These are phyloP conservation scores for Mamestra brassicae DNA, from an alignment of 2,888 invertebrate species.

Conservation along the genomic window DNA sequence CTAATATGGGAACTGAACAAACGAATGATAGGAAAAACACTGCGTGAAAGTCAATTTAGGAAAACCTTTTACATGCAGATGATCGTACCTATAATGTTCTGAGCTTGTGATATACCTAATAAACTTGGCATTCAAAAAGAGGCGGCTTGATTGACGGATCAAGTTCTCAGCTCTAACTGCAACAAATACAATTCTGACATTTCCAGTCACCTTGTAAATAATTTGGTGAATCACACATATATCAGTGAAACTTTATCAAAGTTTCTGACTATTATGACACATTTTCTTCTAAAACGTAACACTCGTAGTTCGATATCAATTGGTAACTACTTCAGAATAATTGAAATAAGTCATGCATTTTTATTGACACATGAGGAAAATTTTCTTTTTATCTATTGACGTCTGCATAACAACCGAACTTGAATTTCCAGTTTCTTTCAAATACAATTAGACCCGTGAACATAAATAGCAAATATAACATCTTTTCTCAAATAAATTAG, in stretches of 20 bases:
- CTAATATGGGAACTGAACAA: no score
- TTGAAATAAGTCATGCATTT: background rate
- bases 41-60: background rate
- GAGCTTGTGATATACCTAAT: background rate
- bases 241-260: constrained; percentile 1
- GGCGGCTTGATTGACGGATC: background rate
- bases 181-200: background rate
- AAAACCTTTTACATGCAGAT: no score
- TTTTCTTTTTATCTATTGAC: background rate
- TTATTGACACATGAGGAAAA: constrained; percentile 4
- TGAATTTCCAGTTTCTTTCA: constrained; percentile 35
- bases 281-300: background rate
- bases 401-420: constrained; percentile 14
- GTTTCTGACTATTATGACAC: background rate
- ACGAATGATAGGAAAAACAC: no score
- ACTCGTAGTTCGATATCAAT: constrained; percentile 5
- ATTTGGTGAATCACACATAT: constrained; percentile 7
- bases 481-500: constrained; percentile 28
- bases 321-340: constrained; percentile 4
- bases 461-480: constrained; percentile 20
- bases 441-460: constrained; percentile 14
- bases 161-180: background rate
- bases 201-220: background rate
- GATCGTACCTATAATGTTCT: no score
- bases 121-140: background rate